These are phyloP conservation scores for Pachydiplax longipennis DNA, from an alignment of 2,888 invertebrate species.

Conservation along the genomic window DNA sequence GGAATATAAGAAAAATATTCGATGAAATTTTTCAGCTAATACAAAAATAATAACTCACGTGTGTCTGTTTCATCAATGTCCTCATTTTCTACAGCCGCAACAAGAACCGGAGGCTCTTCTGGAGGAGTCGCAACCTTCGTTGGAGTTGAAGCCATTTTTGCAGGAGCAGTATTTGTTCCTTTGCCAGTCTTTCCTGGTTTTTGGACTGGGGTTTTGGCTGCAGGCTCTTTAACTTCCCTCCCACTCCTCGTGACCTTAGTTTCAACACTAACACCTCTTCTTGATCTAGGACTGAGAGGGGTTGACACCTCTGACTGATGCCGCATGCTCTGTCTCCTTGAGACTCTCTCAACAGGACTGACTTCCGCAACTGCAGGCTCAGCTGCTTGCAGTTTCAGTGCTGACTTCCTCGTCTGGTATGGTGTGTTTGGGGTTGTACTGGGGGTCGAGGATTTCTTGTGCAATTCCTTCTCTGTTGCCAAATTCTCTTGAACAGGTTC, in stretches of 20 bases:
- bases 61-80: neutral
- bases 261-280: neutral
- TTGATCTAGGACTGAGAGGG: neutral
- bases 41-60: neutral
- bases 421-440: neutral
- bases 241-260: conserved; percentile 3
- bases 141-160: neutral
- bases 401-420: conserved; percentile 8
- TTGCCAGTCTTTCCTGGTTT: neutral
- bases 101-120: neutral
- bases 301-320: neutral
- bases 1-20: too few relatives aligned
- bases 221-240: conserved; percentile 5
- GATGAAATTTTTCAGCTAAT: too few relatives aligned
- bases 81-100: neutral
- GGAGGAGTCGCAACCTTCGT: neutral
- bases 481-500: neutral
- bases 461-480: neutral
- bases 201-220: neutral
- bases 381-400: neutral
- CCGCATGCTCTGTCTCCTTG: neutral
- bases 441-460: neutral
- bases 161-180: neutral
- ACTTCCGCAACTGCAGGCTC: neutral
- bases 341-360: neutral